These are phyloP conservation scores for Drosophila pectinifera DNA, from an alignment of 1,140 invertebrate species.

Conservation along the genomic window DNA sequence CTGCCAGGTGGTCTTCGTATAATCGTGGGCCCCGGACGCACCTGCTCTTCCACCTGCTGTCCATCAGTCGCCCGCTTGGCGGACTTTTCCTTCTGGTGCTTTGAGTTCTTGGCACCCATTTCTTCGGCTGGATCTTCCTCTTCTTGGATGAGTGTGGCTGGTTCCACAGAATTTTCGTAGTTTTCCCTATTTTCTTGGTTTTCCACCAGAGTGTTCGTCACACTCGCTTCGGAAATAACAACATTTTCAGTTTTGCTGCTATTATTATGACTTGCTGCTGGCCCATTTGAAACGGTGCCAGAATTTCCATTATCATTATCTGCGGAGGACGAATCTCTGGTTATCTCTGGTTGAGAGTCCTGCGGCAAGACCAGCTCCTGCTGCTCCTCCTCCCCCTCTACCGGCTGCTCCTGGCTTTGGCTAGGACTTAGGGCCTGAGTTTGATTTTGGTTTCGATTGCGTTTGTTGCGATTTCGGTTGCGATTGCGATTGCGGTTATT, in stretches of 20 bases:
- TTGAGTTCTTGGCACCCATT: slow-evolving; percentile 70
- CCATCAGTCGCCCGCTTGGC: slow-evolving; percentile 21
- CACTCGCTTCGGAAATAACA: slow-evolving; percentile 11
- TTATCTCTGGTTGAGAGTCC: slow-evolving; percentile 17
- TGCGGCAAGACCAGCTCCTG: neutral
- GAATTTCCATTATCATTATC: slow-evolving; percentile 72
- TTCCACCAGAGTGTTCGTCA: slow-evolving; percentile 24
- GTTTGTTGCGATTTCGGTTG: slow-evolving; percentile 79
- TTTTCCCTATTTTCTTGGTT: neutral
- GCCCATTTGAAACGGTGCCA: slow-evolving; percentile 77
- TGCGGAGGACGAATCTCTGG: slow-evolving; percentile 26
- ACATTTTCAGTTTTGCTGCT: slow-evolving; percentile 23
- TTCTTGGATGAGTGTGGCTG: slow-evolving; percentile 19
- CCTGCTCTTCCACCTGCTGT: slow-evolving; percentile 27
- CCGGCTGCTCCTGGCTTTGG: slow-evolving; percentile 14
- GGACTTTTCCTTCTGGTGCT: slow-evolving; percentile 49
- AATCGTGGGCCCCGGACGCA: slow-evolving; percentile 10
- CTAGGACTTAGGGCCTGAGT: slow-evolving; percentile 49
- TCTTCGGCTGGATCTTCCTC: slow-evolving; percentile 11
- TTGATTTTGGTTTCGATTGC: slow-evolving; percentile 75
- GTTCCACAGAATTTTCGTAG: slow-evolving; percentile 3
- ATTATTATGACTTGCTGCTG: slow-evolving; percentile 30
- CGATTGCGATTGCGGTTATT: slow-evolving; percentile 82
- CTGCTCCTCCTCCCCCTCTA: slow-evolving; percentile 15
- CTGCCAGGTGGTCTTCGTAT: slow-evolving; percentile 53